Evolutionary conservation across 1,140 invertebrate genomes (phyloP), one percentile per base, ranked within the genome.

Genomic region (Drosophila nigromelanica): DNA sequence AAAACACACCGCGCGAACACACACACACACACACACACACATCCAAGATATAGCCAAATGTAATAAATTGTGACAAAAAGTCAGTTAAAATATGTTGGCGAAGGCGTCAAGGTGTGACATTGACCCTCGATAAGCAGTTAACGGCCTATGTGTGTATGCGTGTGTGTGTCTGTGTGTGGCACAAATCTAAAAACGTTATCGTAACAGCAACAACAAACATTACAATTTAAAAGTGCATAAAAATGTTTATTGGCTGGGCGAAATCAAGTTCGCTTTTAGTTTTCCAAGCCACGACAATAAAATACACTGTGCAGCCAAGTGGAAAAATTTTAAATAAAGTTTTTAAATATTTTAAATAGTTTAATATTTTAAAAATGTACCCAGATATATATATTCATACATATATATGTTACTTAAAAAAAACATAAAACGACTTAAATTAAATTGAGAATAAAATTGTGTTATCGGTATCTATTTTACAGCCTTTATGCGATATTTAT

Each of bases 201-300:
- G 56, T 15, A 63, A 43, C 72, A 45, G 5, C 52, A 50, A 15
- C 30, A 35, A 7, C 42, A 75, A 71, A 63, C 69, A 81, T 87
- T 81, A 79, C 71, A 87, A 45, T 87, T 86, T 82, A 86, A 86
- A 78, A 87, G 78, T 81, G 82, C 82, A 87, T 85, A 81, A 76
- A 78, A 86, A 78, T 86, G 45, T 74, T 78, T 76, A 71, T 67
- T 78, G 76, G 64, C 66, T 63, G 67, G 51, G 43, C 51, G 61
- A 61, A 76, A 55, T 51, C 63, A 73, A 86, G 66, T 74, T 77
- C 55, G 50, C 60, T 64, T 73, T 83, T 66, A 7, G 58, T 68
- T 76, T 71, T 71, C 64, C 70, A 59, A 42, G 52, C 67, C 50
- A 72, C 62, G 45, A 66, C 76, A 51, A 64, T 71, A 59, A 40